Conservation (phyloP, 1,140 invertebrate genomes). For the Delia radicum region DNA sequence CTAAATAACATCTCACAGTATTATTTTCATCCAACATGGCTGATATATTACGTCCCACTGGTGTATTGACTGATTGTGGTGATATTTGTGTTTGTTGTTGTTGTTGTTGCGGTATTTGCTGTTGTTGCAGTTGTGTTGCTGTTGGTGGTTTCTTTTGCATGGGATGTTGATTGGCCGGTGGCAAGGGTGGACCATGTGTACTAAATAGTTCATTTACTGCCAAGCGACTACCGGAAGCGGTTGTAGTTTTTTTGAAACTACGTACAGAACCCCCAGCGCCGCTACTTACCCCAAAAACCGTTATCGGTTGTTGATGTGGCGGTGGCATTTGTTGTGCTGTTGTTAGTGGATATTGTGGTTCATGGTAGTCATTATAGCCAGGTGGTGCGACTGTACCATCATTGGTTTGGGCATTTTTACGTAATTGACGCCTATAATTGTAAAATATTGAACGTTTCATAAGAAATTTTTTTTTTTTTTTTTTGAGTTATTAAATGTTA, state of each 20-base stretch:
- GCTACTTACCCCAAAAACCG: constrained; percentile 56
- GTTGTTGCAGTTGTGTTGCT: constrained; percentile 46
- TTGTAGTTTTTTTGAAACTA: constrained; percentile 45
- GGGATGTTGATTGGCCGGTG: constrained; percentile 51
- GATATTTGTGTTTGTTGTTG: constrained; percentile 45
- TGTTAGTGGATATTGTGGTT: constrained; percentile 27
- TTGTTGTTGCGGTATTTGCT: constrained; percentile 42
- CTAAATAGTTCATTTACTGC: constrained; percentile 50
- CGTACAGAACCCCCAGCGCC: constrained; percentile 51
- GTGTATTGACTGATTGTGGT: constrained; percentile 27
- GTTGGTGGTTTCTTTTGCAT: constrained; percentile 49
- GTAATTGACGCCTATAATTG: constrained; percentile 38
- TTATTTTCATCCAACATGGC: constrained; percentile 74
- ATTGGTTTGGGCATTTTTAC: constrained; percentile 37
- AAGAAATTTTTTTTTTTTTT: too few relatives aligned
- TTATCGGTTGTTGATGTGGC: constrained; percentile 29
- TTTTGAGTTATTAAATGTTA: too few relatives aligned
- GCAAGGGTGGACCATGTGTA: constrained; percentile 43
- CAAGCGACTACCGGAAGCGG: constrained; percentile 46
- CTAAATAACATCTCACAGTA: constrained; percentile 75
- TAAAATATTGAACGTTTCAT: background rate
- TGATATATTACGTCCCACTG: constrained; percentile 62
- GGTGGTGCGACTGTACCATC: background rate
- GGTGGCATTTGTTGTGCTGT: background rate
- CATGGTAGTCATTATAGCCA: constrained; percentile 36